phyloP scores from a whole-genome alignment of 2,113 vertebrate species.

The Tautogolabrus adspersus region DNA sequence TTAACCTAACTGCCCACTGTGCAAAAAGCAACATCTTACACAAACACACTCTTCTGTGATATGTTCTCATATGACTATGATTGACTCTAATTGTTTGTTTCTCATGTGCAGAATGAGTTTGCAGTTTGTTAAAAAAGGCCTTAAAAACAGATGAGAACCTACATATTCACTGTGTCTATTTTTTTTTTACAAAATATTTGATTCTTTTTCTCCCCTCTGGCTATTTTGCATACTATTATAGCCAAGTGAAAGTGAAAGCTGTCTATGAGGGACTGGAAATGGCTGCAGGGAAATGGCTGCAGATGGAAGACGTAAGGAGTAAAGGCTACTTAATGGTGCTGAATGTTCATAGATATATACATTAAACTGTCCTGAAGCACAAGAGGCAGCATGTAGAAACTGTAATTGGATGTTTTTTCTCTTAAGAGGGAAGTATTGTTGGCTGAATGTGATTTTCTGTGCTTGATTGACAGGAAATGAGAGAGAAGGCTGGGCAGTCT shows the following conservation, averaged over 20 bases:
- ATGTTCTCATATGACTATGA: constrained; percentile 25
- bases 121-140: constrained; percentile 15
- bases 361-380: constrained; percentile 65
- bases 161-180: constrained; percentile 21
- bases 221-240: constrained; percentile 41
- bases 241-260: constrained; percentile 51
- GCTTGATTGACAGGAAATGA: constrained; percentile 79
- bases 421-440: constrained; percentile 67
- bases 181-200: constrained; percentile 35
- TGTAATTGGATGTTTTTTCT: constrained; percentile 61
- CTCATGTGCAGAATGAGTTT: constrained; percentile 15
- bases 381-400: constrained; percentile 46
- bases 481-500: constrained; percentile 68
- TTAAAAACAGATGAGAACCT: constrained; percentile 19
- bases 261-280: constrained; percentile 41
- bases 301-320: constrained; percentile 48
- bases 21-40: constrained; percentile 36
- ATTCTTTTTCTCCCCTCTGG: constrained; percentile 37
- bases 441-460: constrained; percentile 57
- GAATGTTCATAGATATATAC: constrained; percentile 46
- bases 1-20: constrained; percentile 39
- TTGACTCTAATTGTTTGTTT: constrained; percentile 28
- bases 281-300: constrained; percentile 46
- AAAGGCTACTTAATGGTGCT: constrained; percentile 55
- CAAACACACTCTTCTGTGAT: background rate